Conservation (phyloP, 2,888 invertebrate species). For the Cyclophora punctaria region DNA sequence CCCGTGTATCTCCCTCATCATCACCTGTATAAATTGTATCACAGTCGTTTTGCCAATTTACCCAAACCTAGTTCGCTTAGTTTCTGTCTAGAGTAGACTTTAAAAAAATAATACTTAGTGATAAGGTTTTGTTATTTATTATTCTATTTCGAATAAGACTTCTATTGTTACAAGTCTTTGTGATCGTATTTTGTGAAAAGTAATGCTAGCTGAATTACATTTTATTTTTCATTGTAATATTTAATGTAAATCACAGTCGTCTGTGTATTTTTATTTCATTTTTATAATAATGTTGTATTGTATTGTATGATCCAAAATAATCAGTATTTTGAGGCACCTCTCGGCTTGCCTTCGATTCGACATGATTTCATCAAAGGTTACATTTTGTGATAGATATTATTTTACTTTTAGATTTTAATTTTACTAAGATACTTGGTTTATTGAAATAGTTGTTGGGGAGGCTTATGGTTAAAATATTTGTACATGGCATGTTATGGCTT, state of each 20-base stretch:
- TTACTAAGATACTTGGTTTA: constrained; percentile 12
- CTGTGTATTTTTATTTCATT: neutral
- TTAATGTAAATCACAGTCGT: neutral
- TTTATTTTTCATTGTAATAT: neutral
- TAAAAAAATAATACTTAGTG: constrained; percentile 36
- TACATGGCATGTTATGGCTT: too few relatives aligned
- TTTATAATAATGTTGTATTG: neutral
- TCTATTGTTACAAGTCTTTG: constrained; percentile 55
- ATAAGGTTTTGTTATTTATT: constrained; percentile 73
- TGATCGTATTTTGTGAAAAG: constrained; percentile 46
- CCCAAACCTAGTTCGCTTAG: constrained; percentile 54
- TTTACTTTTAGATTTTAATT: constrained; percentile 50
- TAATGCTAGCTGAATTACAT: constrained; percentile 27
- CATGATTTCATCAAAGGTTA: constrained; percentile 17
- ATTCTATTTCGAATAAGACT: constrained; percentile 65
- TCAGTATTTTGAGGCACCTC: constrained; percentile 33
- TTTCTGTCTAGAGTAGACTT: constrained; percentile 57
- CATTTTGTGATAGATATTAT: constrained; percentile 61
- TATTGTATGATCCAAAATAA: constrained; percentile 18
- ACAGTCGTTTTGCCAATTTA: constrained; percentile 48
- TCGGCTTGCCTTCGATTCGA: constrained; percentile 22
- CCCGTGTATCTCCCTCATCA: too few relatives aligned
- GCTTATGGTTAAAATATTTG: too few relatives aligned
- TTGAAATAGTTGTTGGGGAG: neutral
- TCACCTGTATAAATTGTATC: too few relatives aligned